Evolutionary conservation across 2,888 invertebrate species (phyloP).

Genomic region (Augiades crinisus): DNA sequence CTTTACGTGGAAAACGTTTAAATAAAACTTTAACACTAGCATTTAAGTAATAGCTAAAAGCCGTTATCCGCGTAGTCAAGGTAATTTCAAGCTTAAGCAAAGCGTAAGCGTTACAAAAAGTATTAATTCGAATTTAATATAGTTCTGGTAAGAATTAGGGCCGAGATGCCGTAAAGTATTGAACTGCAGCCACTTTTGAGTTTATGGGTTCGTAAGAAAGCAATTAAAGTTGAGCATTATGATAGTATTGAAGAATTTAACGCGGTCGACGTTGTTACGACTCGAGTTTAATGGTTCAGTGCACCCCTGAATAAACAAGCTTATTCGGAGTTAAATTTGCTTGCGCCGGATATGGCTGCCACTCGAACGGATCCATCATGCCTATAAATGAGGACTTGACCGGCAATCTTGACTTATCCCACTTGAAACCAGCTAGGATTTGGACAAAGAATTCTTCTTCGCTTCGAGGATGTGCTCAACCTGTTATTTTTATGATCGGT

Average conservation of each 20-base stretch:
- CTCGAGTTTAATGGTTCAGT: conserved; percentile 74
- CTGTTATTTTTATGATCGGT: conserved; percentile 65
- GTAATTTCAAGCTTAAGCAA: conserved; percentile 3
- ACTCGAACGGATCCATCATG: conserved; percentile 71
- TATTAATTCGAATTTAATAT: conserved; percentile 33
- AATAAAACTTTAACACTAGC: too few relatives aligned
- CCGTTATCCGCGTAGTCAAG: neutral
- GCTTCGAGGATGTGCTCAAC: conserved; percentile 53
- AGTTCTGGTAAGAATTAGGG: conserved; percentile 60
- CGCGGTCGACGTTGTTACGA: conserved; percentile 71
- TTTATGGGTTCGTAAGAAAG: conserved; percentile 76
- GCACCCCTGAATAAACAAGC: conserved; percentile 79
- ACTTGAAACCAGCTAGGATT: conserved; percentile 50
- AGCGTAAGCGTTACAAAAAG: conserved; percentile 23
- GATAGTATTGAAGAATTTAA: conserved; percentile 77
- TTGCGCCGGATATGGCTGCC: conserved; percentile 75
- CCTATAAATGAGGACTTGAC: conserved; percentile 59
- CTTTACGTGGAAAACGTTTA: conserved; percentile 6
- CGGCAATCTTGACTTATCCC: conserved; percentile 45
- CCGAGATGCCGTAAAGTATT: conserved; percentile 54
- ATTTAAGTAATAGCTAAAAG: neutral
- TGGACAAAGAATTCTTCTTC: conserved; percentile 48
- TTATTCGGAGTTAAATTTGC: conserved; percentile 76
- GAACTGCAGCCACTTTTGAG: conserved; percentile 63
- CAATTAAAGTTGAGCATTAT: conserved; percentile 74